phyloP scores from a whole-genome alignment of 2,797 vertebrate genomes.

The Neomorphus geoffroyi region DNA sequence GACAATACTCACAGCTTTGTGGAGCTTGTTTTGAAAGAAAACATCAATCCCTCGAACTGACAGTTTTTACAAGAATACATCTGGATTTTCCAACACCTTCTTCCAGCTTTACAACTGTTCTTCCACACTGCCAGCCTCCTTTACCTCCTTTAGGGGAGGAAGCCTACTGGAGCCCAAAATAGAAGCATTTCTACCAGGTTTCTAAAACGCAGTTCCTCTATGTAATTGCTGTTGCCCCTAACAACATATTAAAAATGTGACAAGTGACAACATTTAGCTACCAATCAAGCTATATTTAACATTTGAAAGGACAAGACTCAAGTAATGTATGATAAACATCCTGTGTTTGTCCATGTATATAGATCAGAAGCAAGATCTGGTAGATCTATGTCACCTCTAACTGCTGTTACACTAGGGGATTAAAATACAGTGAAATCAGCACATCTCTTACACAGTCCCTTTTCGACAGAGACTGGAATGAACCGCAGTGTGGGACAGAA shows the following conservation, averaged over 20 bases:
- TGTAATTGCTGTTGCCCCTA: not conserved
- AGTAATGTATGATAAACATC: not conserved
- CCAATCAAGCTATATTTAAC: not conserved
- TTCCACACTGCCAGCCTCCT: not conserved
- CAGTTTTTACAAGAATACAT: conserved; percentile 40
- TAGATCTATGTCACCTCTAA: not conserved
- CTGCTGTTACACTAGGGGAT: not conserved
- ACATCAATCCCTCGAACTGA: not conserved
- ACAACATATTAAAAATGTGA: conserved; percentile 23
- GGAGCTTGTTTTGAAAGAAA: conserved; percentile 35
- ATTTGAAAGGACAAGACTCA: not conserved
- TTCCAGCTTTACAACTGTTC: conserved; percentile 13
- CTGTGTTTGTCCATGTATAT: not conserved
- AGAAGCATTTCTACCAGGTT: not conserved
- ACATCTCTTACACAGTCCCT: not conserved
- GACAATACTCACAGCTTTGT: not conserved
- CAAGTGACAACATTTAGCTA: not conserved
- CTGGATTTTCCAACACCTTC: conserved; percentile 14
- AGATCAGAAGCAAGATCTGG: not conserved
- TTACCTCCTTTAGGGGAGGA: not conserved
- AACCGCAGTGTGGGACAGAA: not conserved
- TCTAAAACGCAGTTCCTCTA: not conserved
- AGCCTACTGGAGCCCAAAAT: not conserved
- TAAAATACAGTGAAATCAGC: not conserved
- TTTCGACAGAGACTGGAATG: not conserved